phyloP scores from a whole-genome alignment of 2,888 invertebrate species.

The Pollenia angustigena region DNA sequence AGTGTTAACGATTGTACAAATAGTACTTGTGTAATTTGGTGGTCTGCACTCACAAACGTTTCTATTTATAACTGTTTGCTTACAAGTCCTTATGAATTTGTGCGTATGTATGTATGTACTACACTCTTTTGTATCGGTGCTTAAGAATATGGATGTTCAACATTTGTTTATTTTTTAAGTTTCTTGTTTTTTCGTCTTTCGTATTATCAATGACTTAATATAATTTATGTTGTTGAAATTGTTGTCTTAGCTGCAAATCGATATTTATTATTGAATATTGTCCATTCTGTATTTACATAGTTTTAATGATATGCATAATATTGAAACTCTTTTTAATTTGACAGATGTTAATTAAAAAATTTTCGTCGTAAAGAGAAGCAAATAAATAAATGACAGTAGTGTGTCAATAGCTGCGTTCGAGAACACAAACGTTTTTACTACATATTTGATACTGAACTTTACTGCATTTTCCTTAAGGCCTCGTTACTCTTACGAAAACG shows the following conservation, averaged over 20 bases:
- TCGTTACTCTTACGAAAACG: too few species aligned
- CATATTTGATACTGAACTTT: too few species aligned
- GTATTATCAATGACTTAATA: conserved; percentile 10
- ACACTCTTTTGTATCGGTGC: not conserved
- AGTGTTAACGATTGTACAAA: not conserved
- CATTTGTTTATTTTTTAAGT: not conserved
- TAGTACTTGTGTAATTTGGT: not conserved
- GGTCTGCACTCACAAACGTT: not conserved
- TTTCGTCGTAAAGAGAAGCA: too few species aligned
- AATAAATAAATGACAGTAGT: too few species aligned
- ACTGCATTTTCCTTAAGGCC: too few species aligned
- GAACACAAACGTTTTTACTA: too few species aligned
- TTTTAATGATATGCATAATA: conserved; percentile 4
- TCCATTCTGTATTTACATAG: not conserved
- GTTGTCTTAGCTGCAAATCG: not conserved
- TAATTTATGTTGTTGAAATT: not conserved
- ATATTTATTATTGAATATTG: conserved; percentile 10
- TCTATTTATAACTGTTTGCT: not conserved
- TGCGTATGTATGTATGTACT: too few species aligned
- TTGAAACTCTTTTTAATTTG: not conserved
- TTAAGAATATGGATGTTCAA: not conserved
- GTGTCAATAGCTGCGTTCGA: too few species aligned
- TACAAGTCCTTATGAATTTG: too few species aligned
- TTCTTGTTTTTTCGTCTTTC: not conserved
- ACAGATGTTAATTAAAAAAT: not conserved